A percentile compares a stretch with the other conserved stretches of the same genome.
phyloP scores from a whole-genome alignment of 1,140 invertebrate genomes.

The Philopotamus ludificatus region DNA sequence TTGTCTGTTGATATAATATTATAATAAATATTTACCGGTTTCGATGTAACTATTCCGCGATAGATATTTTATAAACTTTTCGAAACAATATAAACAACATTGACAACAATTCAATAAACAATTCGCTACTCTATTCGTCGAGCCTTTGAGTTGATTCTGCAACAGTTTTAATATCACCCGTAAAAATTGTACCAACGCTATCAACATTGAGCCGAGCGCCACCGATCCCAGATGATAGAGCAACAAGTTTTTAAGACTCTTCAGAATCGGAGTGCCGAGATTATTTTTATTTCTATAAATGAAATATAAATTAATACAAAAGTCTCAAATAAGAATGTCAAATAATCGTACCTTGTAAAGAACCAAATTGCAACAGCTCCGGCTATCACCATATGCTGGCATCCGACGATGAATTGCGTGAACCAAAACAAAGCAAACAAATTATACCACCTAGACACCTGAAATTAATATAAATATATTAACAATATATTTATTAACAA shows the following conservation, averaged over 20 bases:
- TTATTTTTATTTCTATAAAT: slow-evolving; percentile 62
- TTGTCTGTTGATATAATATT: slow-evolving; percentile 2
- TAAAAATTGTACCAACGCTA: slow-evolving; percentile 69
- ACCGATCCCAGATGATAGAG: slow-evolving; percentile 75
- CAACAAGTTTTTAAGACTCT: slow-evolving; percentile 59
- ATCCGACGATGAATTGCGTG: slow-evolving; percentile 72
- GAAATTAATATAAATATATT: slow-evolving; percentile 40
- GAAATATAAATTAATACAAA: slow-evolving; percentile 7
- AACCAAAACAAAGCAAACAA: slow-evolving; percentile 71
- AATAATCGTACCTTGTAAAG: slow-evolving; percentile 65
- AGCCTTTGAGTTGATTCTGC: slow-evolving; percentile 50
- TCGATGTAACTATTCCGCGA: slow-evolving; percentile 79
- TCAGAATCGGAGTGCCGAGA: slow-evolving; percentile 60
- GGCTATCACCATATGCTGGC: slow-evolving; percentile 75
- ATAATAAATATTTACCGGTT: slow-evolving; percentile 58
- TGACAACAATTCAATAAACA: slow-evolving; percentile 63
- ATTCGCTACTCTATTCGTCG: slow-evolving; percentile 48
- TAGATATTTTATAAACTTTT: slow-evolving; percentile 71
- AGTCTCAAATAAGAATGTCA: slow-evolving; percentile 20
- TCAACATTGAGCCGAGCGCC: slow-evolving; percentile 73
- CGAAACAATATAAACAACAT: slow-evolving; percentile 73
- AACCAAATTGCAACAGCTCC: slow-evolving; percentile 76
- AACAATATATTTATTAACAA: slow-evolving; percentile 1
- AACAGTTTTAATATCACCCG: slow-evolving; percentile 56
- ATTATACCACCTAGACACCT: slow-evolving; percentile 66